These are phyloP conservation scores for Poeciliopsis occidentalis DNA, from an alignment of 2,113 vertebrate species.

Conservation along the genomic window DNA sequence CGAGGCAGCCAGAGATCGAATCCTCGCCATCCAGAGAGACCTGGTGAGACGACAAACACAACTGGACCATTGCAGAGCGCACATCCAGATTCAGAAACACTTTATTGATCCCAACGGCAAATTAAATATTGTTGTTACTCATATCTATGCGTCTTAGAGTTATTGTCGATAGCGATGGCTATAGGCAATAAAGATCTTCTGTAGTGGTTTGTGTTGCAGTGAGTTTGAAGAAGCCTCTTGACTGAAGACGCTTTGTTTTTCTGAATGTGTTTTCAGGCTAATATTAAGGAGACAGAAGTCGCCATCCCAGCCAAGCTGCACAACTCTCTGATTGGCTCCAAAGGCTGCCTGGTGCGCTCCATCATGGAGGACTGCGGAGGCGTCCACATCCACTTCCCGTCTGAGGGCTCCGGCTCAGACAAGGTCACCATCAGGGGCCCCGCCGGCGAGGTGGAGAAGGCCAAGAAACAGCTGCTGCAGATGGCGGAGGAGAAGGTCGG, in stretches of 20 bases:
- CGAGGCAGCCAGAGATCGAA: constrained; percentile 81
- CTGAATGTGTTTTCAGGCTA: constrained; percentile 68
- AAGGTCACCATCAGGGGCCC: constrained; percentile 83
- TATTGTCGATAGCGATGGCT: too few relatives aligned
- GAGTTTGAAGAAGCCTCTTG: too few relatives aligned
- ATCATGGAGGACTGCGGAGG: constrained; percentile 87
- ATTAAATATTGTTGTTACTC: too few relatives aligned
- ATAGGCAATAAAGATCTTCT: too few relatives aligned
- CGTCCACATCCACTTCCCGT: constrained; percentile 86
- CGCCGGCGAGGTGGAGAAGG: constrained; percentile 80
- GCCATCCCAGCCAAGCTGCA: constrained; percentile 83
- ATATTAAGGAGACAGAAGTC: constrained; percentile 83
- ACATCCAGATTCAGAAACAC: too few relatives aligned
- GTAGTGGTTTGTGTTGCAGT: too few relatives aligned
- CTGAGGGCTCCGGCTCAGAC: constrained; percentile 80
- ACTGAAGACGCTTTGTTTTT: too few relatives aligned
- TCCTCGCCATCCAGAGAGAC: constrained; percentile 84
- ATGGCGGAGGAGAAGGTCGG: constrained; percentile 84
- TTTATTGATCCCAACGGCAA: too few relatives aligned
- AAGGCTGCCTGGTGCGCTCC: constrained; percentile 84
- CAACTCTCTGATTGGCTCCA: constrained; percentile 86
- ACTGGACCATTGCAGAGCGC: too few relatives aligned
- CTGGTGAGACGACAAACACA: constrained; percentile 73
- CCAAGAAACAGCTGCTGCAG: constrained; percentile 82
- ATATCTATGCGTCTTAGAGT: too few relatives aligned